These are phyloP conservation scores for Lepisosteus osseus DNA, from an alignment of 2,113 vertebrate genomes.

Conservation along the genomic window DNA sequence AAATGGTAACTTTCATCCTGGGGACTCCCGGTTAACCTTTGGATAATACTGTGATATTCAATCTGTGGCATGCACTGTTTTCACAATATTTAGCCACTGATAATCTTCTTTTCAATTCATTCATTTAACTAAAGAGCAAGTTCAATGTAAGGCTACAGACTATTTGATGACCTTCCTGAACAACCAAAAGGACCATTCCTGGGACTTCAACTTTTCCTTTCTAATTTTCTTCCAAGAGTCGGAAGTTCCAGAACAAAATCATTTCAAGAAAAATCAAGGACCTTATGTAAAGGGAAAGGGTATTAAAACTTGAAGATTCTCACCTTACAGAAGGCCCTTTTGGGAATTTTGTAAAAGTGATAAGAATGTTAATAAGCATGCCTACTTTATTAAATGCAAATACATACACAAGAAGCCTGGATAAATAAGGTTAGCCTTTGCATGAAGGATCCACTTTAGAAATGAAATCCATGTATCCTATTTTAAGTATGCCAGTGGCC, in stretches of 20 bases:
- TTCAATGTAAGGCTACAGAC: constrained; percentile 39
- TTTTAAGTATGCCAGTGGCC: constrained; percentile 57
- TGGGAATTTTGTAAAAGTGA: constrained; percentile 29
- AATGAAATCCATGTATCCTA: constrained; percentile 27
- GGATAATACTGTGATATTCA: constrained; percentile 7
- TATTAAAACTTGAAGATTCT: constrained; percentile 21
- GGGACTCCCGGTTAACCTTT: too few species aligned
- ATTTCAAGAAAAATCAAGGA: constrained; percentile 10
- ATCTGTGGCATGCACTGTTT: constrained; percentile 25
- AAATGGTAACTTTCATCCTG: too few species aligned
- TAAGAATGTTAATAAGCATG: not conserved
- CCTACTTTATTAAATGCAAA: constrained; percentile 3
- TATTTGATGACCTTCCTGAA: constrained; percentile 39
- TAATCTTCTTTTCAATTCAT: too few species aligned
- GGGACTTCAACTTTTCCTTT: not conserved
- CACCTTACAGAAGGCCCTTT: constrained; percentile 38
- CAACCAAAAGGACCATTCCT: constrained; percentile 31
- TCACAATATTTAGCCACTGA: too few species aligned
- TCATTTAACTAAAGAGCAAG: constrained; percentile 5
- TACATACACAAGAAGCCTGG: constrained; percentile 1
- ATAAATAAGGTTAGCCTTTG: not conserved
- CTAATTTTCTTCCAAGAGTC: not conserved
- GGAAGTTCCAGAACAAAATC: not conserved
- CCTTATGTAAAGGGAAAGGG: constrained; percentile 11
- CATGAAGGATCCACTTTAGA: constrained; percentile 7